Percentiles rank a stretch among this genome's conserved stretches.
These are phyloP conservation scores for Glomeris maerens DNA, from an alignment of 1,140 invertebrate genomes.

Conservation along the genomic window DNA sequence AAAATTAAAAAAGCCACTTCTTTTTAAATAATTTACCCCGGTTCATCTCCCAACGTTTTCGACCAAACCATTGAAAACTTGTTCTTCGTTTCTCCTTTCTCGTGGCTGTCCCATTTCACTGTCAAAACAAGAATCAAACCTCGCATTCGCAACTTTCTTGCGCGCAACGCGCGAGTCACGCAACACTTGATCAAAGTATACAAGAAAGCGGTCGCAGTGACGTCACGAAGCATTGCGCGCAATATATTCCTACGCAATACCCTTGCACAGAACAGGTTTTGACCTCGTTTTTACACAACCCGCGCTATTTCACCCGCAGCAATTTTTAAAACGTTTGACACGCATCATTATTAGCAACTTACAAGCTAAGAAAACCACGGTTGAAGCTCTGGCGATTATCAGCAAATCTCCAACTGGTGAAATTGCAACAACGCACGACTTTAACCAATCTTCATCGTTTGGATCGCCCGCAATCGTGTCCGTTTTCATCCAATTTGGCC, in stretches of 20 bases:
- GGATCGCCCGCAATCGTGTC: too few species aligned
- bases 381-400: slow-evolving; percentile 47
- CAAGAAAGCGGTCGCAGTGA: too few species aligned
- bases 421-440: slow-evolving; percentile 50
- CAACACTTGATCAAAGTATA: too few species aligned
- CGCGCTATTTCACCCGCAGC: too few species aligned
- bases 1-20: slow-evolving; percentile 2
- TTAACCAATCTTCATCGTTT: too few species aligned
- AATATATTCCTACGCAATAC: too few species aligned
- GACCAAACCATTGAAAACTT: slow-evolving; percentile 15
- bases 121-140: slow-evolving; percentile 14
- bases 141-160: slow-evolving; percentile 21
- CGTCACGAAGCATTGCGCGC: too few species aligned
- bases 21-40: slow-evolving; percentile 8
- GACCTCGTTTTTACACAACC: too few species aligned
- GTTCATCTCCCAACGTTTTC: slow-evolving; percentile 11
- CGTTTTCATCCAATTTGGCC: too few species aligned
- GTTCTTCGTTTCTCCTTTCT: slow-evolving; percentile 29
- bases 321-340: neutral
- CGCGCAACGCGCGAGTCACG: too few species aligned
- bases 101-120: slow-evolving; percentile 36
- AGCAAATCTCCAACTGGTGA: slow-evolving; percentile 56
- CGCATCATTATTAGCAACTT: slow-evolving; percentile 29
- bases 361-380: slow-evolving; percentile 47
- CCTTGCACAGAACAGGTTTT: too few species aligned